Evolutionary conservation across 2,797 vertebrate genomes (phyloP).

Genomic region (Megaceryle alcyon): DNA sequence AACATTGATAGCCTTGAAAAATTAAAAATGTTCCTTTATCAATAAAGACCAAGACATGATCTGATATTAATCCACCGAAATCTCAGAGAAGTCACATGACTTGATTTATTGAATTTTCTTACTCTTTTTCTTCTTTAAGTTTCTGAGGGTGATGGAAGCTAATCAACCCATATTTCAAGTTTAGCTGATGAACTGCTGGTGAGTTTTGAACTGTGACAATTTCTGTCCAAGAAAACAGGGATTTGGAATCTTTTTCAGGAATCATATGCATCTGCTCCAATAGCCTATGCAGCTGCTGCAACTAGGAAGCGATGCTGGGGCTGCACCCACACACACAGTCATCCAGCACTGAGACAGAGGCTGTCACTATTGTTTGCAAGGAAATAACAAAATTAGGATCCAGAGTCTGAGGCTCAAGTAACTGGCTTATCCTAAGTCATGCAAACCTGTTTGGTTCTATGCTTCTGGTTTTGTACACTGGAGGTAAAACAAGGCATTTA

Average conservation of each 20-base stretch:
- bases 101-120: background rate
- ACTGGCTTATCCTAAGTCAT: background rate
- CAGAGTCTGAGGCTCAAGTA: background rate
- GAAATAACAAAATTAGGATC: background rate
- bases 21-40: background rate
- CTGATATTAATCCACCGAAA: background rate
- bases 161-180: background rate
- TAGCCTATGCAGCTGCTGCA: background rate
- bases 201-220: background rate
- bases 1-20: background rate
- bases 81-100: background rate
- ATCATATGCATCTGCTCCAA: background rate
- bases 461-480: background rate
- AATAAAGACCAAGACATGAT: background rate
- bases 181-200: background rate
- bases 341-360: background rate
- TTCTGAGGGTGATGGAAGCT: background rate
- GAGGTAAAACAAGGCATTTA: background rate
- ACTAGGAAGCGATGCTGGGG: background rate
- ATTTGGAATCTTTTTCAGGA: background rate
- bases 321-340: accelerated
- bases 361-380: background rate
- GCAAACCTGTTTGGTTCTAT: background rate
- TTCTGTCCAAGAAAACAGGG: background rate
- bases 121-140: background rate